These are phyloP conservation scores for Vesta saturnalis DNA, from an alignment of 2,888 invertebrate genomes.

Conservation along the genomic window DNA sequence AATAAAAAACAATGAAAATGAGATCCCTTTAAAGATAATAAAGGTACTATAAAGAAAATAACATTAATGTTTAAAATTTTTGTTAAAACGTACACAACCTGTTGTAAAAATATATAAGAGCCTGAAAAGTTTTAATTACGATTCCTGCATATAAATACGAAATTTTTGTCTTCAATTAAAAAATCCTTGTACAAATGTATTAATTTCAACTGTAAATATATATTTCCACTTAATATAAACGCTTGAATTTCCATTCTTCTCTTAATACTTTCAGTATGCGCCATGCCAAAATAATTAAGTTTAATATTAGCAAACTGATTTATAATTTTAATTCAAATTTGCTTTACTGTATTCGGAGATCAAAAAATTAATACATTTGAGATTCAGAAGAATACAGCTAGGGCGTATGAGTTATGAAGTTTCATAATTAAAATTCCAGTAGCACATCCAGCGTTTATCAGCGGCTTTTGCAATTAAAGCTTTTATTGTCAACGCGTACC, in stretches of 20 bases:
- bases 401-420: slow-evolving; percentile 38
- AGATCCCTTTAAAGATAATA: too few relatives aligned
- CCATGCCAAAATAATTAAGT: background rate
- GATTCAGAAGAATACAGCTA: slow-evolving; percentile 17
- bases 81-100: background rate
- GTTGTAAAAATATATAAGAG: slow-evolving; percentile 3
- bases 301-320: background rate
- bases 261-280: background rate
- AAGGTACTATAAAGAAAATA: too few relatives aligned
- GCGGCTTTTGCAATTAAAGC: slow-evolving; percentile 45
- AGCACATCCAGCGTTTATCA: slow-evolving; percentile 41
- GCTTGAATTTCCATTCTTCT: background rate
- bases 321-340: background rate
- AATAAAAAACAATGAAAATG: too few relatives aligned
- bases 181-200: background rate
- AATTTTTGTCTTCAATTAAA: slow-evolving; percentile 8
- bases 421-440: slow-evolving; percentile 44
- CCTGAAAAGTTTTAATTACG: slow-evolving; percentile 6
- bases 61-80: background rate
- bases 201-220: background rate
- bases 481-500: slow-evolving; percentile 43
- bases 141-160: slow-evolving; percentile 11
- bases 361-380: slow-evolving; percentile 17
- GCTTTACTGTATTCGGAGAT: slow-evolving; percentile 4
- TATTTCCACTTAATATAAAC: background rate